Evolutionary conservation across 2,797 vertebrate species (phyloP), one percentile per base, ranked within the genome.

Genomic region (Spondyliosoma cantharus): DNA sequence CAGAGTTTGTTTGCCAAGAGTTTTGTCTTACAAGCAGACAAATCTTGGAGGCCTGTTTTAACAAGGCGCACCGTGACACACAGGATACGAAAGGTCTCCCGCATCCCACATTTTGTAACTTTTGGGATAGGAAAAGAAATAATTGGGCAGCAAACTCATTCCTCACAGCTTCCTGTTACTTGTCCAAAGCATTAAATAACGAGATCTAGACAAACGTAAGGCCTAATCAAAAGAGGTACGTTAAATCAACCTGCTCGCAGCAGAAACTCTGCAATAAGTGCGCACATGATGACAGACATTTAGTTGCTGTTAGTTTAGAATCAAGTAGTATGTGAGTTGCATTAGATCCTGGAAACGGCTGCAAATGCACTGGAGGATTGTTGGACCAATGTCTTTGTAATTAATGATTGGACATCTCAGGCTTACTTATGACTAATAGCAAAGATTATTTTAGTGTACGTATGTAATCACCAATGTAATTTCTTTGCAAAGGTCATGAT

Each of bases 41-140:
- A 74, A 69, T 76, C 20, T 80, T 76, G 45, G 73, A 78, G 74
- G 66, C 60, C 59, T 43, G 67, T 63, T 65, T 85, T 80, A 66
- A 80, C 67, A 74, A 85, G 69, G 32, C 37, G 32, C n/a, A 69
- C 24, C 3, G 2, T 67, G 37, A 72, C 50, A 68, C 16, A 64
- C 32, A 68, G 9, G 22, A 27, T 19, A 67, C 4, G 45, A 76
- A 81, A 81, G 54, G 56, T 75, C 54, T 71, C 42, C n/a, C 27
- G 50, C 46, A 49, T n/a, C 20, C 8, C 25, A 43, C 45, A 42
- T 71, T 59, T 67, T 52, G 46, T 32, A 43, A 52, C 24, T 60
- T 74, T 49, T 16, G 6, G 48, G 25, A 68, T 71, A 74, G 15
- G 16, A 20, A 75, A 65, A 60, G 7, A 37, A 45, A 58, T 57